Base-by-base conservation (phyloP, 2,113 vertebrate genomes). In the Apistogramma diplotaenia region DNA sequence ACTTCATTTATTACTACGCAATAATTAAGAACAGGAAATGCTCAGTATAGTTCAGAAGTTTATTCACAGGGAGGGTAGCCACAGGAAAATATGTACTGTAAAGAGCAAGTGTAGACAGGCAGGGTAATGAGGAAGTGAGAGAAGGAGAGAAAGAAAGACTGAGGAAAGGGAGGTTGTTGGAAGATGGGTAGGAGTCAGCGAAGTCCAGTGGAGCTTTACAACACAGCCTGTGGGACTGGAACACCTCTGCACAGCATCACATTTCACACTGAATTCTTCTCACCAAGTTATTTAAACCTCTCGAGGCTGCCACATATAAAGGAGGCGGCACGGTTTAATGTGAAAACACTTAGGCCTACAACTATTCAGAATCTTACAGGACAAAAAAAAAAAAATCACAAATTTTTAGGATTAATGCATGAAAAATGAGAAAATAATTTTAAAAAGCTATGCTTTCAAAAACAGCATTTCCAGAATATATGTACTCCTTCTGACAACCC, bases 21-120 rank as follows among this genome's bases (percentile, higher is more conserved):
- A 87, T 90, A 85, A 92, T 93, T 91, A 93, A 85, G 82, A 85
- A 54, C 62, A 76, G 70, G 71, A 81, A 77, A 92, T 79, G 87
- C 84, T 89, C 79, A 86, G 73, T 73, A 60, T 88, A 77, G 46
- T 40, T 85, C 60, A 54, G 43, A 74, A 62, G 83, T 89, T 78
- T 60, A 81, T 62, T 84, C 72, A 74, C 74, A 37, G 74, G 16
- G 61, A 82, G 57, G 67, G 83, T 62, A 81, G 82, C 84, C 84
- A 83, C 78, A 83, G 71, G 74, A 88, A 43, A 87, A 85, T 57
- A 33, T 40, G 59, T 72, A 35, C 59, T 73, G 67, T 57, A 80
- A 85, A 79, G 56, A 37, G 58, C 77, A 78, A 83, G 73, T 83
- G 49, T 51, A 65, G 37, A 71, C 53, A 75, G 16, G 75, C 76